These are phyloP conservation scores for Prunella strophiata DNA, from an alignment of 2,797 vertebrate species.

Conservation along the genomic window DNA sequence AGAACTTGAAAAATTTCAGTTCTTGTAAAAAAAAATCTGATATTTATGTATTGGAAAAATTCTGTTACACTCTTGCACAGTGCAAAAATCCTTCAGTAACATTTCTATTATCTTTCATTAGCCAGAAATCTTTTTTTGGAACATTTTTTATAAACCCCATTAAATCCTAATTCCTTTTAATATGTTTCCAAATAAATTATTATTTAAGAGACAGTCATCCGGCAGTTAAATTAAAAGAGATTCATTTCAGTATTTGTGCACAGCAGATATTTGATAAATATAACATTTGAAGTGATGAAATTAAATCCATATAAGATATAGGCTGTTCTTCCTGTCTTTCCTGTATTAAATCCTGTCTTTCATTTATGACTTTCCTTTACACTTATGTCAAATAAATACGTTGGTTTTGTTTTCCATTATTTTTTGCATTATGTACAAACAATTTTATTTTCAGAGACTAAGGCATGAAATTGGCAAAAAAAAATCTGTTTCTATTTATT, in stretches of 20 bases:
- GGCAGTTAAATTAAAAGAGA: not conserved
- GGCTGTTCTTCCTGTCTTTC: not conserved
- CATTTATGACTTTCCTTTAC: not conserved
- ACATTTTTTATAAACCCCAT: not conserved
- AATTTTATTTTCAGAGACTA: not conserved
- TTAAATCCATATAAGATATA: not conserved
- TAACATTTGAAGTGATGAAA: not conserved
- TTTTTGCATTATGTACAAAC: not conserved
- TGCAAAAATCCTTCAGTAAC: not conserved
- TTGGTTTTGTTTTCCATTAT: not conserved
- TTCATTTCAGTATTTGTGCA: not conserved
- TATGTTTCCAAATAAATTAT: not conserved
- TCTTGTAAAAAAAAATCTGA: not conserved
- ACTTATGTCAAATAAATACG: not conserved
- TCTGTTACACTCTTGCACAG: not conserved
- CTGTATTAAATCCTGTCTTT: not conserved
- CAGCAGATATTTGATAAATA: not conserved
- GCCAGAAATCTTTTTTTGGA: not conserved
- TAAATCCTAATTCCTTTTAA: not conserved
- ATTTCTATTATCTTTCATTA: not conserved
- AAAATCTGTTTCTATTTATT: not conserved
- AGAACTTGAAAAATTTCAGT: conserved; percentile 11
- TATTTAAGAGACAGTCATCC: not conserved
- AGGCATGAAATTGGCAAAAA: not conserved
- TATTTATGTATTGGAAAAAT: conserved; percentile 25